A percentile compares a stretch with the other conserved stretches of the same genome.
Evolutionary conservation across 1,140 invertebrate species (phyloP).

Genomic region (Ditylenchus dipsaci): DNA sequence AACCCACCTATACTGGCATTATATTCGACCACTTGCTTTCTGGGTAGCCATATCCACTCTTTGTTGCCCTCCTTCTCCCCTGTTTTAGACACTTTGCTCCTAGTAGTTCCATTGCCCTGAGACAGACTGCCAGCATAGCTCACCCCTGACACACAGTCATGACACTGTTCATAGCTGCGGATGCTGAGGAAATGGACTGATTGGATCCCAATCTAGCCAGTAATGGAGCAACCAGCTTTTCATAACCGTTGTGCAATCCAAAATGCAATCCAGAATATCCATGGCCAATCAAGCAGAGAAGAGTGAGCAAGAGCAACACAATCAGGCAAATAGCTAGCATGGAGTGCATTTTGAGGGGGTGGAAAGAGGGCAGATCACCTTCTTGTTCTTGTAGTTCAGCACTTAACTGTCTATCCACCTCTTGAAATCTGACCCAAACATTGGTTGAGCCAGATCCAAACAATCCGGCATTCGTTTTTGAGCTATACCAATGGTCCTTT

Average conservation of each 20-base stretch:
- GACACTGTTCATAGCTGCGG: not conserved
- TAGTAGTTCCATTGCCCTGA: not conserved
- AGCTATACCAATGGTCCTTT: too few relatives aligned
- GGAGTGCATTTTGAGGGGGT: too few relatives aligned
- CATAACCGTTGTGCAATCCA: not conserved
- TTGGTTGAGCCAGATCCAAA: too few relatives aligned
- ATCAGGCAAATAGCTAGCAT: too few relatives aligned
- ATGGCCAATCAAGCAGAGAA: too few relatives aligned
- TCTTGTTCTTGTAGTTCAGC: too few relatives aligned
- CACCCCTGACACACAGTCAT: not conserved
- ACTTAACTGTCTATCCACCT: too few relatives aligned
- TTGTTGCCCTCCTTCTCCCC: not conserved
- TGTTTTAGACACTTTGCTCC: not conserved
- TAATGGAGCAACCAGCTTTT: not conserved
- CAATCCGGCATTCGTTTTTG: too few relatives aligned
- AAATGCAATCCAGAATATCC: too few relatives aligned
- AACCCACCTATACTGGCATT: not conserved
- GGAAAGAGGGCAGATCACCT: too few relatives aligned
- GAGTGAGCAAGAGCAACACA: too few relatives aligned
- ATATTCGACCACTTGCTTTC: not conserved
- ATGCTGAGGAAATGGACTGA: not conserved
- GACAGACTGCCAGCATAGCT: not conserved
- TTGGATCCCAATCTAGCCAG: constrained; percentile 1
- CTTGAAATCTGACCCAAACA: too few relatives aligned
- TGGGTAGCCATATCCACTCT: not conserved